Base-by-base conservation (phyloP, 2,113 vertebrate species). In the Parus major region DNA sequence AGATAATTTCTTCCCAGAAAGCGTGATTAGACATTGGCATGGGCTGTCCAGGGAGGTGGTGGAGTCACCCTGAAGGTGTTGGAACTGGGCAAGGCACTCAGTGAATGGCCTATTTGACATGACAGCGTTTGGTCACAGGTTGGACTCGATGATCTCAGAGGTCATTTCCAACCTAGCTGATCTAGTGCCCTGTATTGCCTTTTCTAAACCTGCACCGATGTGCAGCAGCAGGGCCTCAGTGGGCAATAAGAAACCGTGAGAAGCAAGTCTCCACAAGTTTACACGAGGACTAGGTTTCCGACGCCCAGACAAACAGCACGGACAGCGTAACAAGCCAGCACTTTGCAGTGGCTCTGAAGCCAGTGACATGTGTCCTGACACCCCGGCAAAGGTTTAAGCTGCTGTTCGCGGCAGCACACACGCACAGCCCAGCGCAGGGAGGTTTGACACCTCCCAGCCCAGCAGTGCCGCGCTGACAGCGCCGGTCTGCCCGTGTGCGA, bases 391-490 rank as follows among this genome's bases (percentile, higher is more conserved):
- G 44, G 14, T 4, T 9, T 3, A 9, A 9, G 24, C 8, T 0
- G 50, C 66, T 4, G 3, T 49, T 17, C 2, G 25, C 0, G 39
- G 25, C 77, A 23, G 69, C 59, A 27, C 22, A 29, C 35, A 2
- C 0, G 12, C 52, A 9, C 12, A 7, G 36, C 9, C 6, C 7
- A 4, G 14, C 12, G 2, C 61, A 29, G 18, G 22, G 11, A 46
- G 27, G 3, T 8, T 0, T 1, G 60, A 2, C 68, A 35, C 0
- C 47, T 7, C 29, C 13, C 2, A 3, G 24, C 3, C 42, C 4
- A 47, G 47, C 66, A 7, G 9, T 0, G 72, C 35, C 53, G 53
- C 18, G 24, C 68, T 28, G 59, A 11, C 53, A 8, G 64, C 6
- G 64, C 53, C 84, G 19, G 42, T 15, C 7, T 2, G 70, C 49